Evolutionary conservation across 2,113 vertebrate species (phyloP), one percentile per base, ranked within the genome.

Genomic region (Silurus glanis): DNA sequence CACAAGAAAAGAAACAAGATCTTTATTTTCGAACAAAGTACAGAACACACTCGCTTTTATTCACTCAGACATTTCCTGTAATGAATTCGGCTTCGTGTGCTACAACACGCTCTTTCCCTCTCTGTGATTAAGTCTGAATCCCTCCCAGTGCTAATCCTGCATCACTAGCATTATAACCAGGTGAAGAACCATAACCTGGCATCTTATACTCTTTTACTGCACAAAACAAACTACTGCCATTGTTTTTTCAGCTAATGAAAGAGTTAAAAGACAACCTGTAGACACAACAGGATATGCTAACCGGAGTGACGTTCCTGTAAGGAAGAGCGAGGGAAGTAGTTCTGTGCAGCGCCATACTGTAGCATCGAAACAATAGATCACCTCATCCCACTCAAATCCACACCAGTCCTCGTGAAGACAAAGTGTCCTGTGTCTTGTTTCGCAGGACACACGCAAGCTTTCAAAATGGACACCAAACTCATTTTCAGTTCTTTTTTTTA

Each of bases 361-460:
- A 86, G 51, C 80, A 28, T 78, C 45, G 81, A 93, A 69, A 94
- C 93, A 94, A 94, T 93, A 92, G 90, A 67, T 86, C 89, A 91
- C 89, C 91, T 92, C 89, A 93, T 90, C 86, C 85, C 89, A 87
- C 91, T 86, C 90, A 85, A 90, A 85, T 90, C 87, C 91, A 90
- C 91, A 89, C 89, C 82, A 90, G 82, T 90, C 87, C 91, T 67
- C 78, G 80, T 87, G 81, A 90, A 92, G 72, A 94, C 93, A 94
- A 94, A 94, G 92, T 90, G 87, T 83, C 89, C 91, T 92, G 92
- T 94, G 93, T 89, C 80, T 72, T 79, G 78, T 76, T 93, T 74
- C 85, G 82, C 51, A 51, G 25, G 82, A 80, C 82, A 87, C 72
- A 84, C 14, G 45, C 28, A 2, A 37, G 16, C 49, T 86, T 19